Conservation (phyloP, 2,797 vertebrate species). For the Sebastes itinus region DNA sequence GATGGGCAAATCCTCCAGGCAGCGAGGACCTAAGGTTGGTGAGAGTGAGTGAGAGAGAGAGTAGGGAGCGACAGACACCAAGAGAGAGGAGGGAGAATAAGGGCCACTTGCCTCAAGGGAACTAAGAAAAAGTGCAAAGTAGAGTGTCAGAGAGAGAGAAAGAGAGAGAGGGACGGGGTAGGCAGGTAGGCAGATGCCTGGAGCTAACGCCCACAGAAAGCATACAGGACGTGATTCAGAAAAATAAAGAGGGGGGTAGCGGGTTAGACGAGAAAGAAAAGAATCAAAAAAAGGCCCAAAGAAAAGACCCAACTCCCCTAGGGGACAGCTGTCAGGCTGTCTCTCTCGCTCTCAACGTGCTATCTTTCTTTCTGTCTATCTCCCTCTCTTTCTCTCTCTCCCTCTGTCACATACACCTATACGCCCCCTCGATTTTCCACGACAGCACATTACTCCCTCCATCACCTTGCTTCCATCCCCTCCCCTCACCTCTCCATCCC, state of each 20-base stretch:
- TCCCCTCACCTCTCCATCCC: constrained; percentile 53
- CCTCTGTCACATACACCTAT: constrained; percentile 65
- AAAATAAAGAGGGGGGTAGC: constrained; percentile 56
- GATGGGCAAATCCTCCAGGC: constrained; percentile 83
- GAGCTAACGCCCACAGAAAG: constrained; percentile 66
- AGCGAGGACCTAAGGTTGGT: constrained; percentile 77
- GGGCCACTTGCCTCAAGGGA: constrained; percentile 59
- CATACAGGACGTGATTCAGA: constrained; percentile 64
- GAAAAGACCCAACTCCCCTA: constrained; percentile 68
- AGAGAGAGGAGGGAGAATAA: constrained; percentile 20
- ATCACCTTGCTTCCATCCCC: constrained; percentile 65
- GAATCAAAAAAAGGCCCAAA: constrained; percentile 68
- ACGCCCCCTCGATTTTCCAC: constrained; percentile 64
- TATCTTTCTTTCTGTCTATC: constrained; percentile 68
- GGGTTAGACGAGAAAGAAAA: constrained; percentile 52
- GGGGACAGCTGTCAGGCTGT: constrained; percentile 77
- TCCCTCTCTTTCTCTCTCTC: constrained; percentile 44
- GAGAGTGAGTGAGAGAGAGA: constrained; percentile 10
- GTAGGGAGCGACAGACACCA: not conserved
- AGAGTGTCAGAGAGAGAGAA: constrained; percentile 48
- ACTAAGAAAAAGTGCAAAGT: constrained; percentile 40
- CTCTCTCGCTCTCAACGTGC: constrained; percentile 47
- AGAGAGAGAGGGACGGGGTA: constrained; percentile 9
- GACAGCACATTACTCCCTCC: constrained; percentile 74
- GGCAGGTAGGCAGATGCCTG: constrained; percentile 63